These are phyloP conservation scores for Streptopelia turtur DNA, from an alignment of 2,797 vertebrate species.

Conservation along the genomic window DNA sequence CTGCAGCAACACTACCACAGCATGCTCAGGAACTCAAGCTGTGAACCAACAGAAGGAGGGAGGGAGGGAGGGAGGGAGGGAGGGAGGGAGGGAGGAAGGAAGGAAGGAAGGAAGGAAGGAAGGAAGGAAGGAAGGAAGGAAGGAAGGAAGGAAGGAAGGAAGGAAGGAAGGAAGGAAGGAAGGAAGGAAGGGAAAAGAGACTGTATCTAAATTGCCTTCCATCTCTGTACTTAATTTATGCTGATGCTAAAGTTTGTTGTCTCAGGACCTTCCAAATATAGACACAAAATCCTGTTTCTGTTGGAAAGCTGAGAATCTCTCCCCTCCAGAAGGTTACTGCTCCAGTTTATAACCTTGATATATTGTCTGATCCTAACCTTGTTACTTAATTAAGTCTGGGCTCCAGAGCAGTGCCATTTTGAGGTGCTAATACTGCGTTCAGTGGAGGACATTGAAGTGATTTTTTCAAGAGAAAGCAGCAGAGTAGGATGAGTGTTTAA, in stretches of 20 bases:
- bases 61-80: too few species aligned
- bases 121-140: too few species aligned
- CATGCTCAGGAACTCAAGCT: neutral
- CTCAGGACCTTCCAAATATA: constrained; percentile 39
- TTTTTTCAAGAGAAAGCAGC: neutral
- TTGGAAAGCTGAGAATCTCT: constrained; percentile 13
- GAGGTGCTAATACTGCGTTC: neutral
- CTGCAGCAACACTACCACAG: neutral
- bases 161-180: neutral
- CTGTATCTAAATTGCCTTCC: neutral
- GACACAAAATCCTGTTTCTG: neutral
- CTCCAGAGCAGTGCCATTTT: neutral
- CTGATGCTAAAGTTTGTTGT: constrained; percentile 24
- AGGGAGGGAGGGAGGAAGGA: too few species aligned
- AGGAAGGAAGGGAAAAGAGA: neutral
- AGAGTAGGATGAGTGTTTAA: neutral
- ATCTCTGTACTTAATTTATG: constrained; percentile 17
- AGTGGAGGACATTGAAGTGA: neutral
- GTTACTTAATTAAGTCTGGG: constrained; percentile 56
- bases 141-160: too few species aligned
- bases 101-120: too few species aligned
- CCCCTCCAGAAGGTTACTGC: constrained; percentile 21
- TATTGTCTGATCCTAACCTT: constrained; percentile 39
- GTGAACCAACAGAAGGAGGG: neutral
- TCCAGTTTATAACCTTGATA: constrained; percentile 54